Percentiles rank a stretch among this genome's conserved stretches.
Evolutionary conservation across 2,113 vertebrate genomes (phyloP).

Genomic region (Eonycteris spelaea): DNA sequence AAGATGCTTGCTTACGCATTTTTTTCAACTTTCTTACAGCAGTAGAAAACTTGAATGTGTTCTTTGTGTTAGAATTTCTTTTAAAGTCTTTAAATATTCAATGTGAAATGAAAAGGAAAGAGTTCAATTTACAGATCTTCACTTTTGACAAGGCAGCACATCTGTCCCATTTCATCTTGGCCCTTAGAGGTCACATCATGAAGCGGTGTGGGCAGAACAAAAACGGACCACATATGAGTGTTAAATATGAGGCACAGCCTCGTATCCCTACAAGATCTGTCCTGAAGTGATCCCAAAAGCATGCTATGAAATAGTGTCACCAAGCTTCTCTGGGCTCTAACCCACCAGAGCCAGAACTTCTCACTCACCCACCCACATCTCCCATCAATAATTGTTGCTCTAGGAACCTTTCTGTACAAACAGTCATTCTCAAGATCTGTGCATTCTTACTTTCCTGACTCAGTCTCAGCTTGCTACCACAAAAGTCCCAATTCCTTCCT

Average conservation of each 20-base stretch:
- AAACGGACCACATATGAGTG: background rate
- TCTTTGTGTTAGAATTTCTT: background rate
- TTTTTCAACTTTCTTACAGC: background rate
- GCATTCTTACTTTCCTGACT: background rate
- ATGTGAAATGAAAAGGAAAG: slow-evolving; percentile 24
- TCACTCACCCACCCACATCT: accelerated
- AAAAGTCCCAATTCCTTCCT: background rate
- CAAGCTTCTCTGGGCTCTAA: background rate
- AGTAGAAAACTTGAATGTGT: background rate
- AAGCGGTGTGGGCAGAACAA: background rate
- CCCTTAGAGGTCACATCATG: background rate
- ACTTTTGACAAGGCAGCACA: background rate
- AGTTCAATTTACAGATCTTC: background rate
- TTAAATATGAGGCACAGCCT: background rate
- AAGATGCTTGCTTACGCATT: accelerated
- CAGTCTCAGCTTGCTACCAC: background rate
- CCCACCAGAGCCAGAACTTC: background rate
- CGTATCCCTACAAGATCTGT: background rate
- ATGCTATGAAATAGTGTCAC: background rate
- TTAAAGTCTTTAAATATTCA: background rate
- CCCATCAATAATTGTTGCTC: background rate
- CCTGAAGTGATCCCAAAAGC: background rate
- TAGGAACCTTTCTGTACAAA: background rate
- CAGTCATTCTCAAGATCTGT: background rate
- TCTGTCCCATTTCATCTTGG: slow-evolving; percentile 12